Conservation (phyloP, 2,888 invertebrate genomes). For the Parascotia fuliginaria region DNA sequence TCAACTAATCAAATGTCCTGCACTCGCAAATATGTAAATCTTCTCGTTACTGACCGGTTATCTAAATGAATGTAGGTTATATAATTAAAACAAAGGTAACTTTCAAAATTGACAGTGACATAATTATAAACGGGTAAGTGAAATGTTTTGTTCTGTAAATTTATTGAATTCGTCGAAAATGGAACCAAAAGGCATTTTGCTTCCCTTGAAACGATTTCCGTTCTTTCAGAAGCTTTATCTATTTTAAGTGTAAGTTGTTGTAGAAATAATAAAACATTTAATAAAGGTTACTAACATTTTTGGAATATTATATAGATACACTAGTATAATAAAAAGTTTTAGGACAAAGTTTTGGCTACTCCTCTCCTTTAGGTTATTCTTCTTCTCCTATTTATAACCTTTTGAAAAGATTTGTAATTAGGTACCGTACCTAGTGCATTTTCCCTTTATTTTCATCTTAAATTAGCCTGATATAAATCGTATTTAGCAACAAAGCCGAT, state of each 20-base stretch:
- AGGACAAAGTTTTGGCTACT: not conserved
- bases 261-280: conserved; percentile 8
- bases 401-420: no score
- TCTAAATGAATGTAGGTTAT: not conserved
- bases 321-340: no score
- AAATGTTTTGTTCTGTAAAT: conserved; percentile 10
- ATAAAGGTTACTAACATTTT: not conserved
- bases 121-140: conserved; percentile 4
- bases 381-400: no score
- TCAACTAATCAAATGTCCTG: no score
- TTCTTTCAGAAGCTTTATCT: conserved; percentile 10
- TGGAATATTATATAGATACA: not conserved
- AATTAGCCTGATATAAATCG: no score
- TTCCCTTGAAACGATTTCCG: conserved; percentile 22
- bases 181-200: conserved; percentile 24
- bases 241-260: conserved; percentile 11
- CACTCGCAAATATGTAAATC: no score
- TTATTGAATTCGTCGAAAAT: conserved; percentile 17
- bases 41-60: no score
- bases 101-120: not conserved
- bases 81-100: no score
- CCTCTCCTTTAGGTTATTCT: no score
- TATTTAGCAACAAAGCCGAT: no score
- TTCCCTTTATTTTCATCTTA: no score
- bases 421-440: no score